Evolutionary conservation across 2,888 invertebrate genomes (phyloP), one percentile per base, ranked within the genome.

Genomic region (Dromius quadrimaculatus): DNA sequence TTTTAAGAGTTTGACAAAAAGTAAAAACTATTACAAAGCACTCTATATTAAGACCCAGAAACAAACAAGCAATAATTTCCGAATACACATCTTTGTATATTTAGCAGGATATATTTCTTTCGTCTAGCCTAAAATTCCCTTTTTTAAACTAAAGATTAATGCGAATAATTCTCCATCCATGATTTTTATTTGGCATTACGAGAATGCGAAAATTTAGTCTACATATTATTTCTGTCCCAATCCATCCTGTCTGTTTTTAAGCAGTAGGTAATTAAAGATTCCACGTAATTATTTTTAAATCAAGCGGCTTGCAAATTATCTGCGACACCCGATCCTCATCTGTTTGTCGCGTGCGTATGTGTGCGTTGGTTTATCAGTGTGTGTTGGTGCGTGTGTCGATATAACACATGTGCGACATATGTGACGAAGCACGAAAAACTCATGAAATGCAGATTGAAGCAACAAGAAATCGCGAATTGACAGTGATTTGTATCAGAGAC

Each of bases 401-500:
- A 64, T 34, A 45, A 28, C 65, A 65, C 65, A 65, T 65, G 65
- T 47, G 65, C 32, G 47, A 65, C 65, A 65, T 50, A 50, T 65
- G 65, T 65, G 65, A 65, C 65, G 65, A 50, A 47, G 50, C 19
- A 17, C 28, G 19, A 45, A 36, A 47, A 65, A 47, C 28, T 65
- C 50, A 54, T 54, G 50, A 59, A 69, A 69, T 69, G 69, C 61
- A 69, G 57, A 69, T 68, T 38, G 43, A 59, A 45, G 28, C 41
- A 59, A 57, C 34, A 68, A 59, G 43, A 69, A 69, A 13, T 61
- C 9, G 69, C 28, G 45, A 59, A 69, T 69, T 69, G 69, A 69
- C 69, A 69, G 69, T 69, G 69, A 69, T 69, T 69, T 69, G 69
- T 69, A 34, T 34, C 20, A 17, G 23, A 6, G 23, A 43, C 68